Conservation (phyloP, 2,888 invertebrate species). For the Drosophila greeni region DNA sequence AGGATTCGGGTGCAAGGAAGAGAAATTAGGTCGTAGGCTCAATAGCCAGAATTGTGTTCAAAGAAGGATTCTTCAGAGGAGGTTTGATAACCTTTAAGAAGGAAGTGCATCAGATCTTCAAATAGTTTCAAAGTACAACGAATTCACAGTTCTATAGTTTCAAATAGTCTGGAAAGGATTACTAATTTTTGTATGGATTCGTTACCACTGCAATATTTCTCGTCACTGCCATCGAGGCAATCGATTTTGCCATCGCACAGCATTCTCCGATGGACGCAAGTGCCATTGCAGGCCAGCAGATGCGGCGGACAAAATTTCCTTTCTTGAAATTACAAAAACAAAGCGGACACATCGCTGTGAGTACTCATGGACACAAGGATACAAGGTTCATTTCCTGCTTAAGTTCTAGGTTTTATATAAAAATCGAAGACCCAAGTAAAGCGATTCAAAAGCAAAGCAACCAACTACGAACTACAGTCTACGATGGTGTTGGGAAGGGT, state of each 20-base stretch:
- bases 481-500: not conserved
- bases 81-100: not conserved
- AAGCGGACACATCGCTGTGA: slow-evolving; percentile 4
- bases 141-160: not conserved
- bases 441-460: slow-evolving; percentile 20
- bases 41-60: no score
- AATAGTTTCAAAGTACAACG: not conserved
- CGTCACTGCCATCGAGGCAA: slow-evolving; percentile 82
- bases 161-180: not conserved
- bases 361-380: not conserved
- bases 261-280: slow-evolving; percentile 79
- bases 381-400: not conserved
- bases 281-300: slow-evolving; percentile 75
- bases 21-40: no score
- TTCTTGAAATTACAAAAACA: slow-evolving; percentile 42
- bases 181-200: not conserved
- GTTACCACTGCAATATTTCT: slow-evolving; percentile 76
- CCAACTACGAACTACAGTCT: slow-evolving; percentile 4
- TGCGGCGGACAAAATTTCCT: slow-evolving; percentile 33
- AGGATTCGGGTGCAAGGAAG: not conserved
- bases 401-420: no score
- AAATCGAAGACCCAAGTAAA: not conserved
- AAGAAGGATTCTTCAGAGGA: not conserved
- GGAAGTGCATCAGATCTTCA: not conserved
- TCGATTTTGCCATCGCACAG: slow-evolving; percentile 82